Conservation (phyloP, 2,888 invertebrate species). For the Dolichomitus sp. region DNA sequence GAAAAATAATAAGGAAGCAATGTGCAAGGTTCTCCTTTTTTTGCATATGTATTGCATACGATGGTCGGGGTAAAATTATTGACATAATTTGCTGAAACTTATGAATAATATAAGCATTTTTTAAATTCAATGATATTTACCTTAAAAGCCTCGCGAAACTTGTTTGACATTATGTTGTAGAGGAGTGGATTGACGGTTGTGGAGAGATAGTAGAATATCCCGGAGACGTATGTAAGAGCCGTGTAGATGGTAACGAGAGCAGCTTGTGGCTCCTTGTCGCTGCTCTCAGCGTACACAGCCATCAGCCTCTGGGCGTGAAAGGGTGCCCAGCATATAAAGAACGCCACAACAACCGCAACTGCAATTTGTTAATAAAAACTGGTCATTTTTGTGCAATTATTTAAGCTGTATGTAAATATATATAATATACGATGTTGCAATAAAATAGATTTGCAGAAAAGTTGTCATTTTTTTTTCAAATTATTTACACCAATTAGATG, state of each 20-base stretch:
- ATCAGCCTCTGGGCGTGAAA: slow-evolving; percentile 96
- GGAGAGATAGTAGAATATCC: slow-evolving; percentile 90
- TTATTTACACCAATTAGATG: not conserved
- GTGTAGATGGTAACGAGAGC: slow-evolving; percentile 86
- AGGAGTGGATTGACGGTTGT: slow-evolving; percentile 91
- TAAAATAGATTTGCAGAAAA: not conserved
- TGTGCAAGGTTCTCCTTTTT: too few species aligned
- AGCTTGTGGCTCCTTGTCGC: slow-evolving; percentile 86
- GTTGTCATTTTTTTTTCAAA: not conserved
- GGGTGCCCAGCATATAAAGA: slow-evolving; percentile 95
- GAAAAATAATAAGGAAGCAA: too few species aligned
- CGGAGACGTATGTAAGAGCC: slow-evolving; percentile 89
- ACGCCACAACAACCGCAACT: slow-evolving; percentile 95
- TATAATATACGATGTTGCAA: not conserved
- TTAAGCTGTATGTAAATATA: not conserved
- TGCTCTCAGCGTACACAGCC: slow-evolving; percentile 91
- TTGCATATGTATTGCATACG: too few species aligned
- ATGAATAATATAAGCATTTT: not conserved
- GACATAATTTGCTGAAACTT: not conserved
- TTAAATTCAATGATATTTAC: slow-evolving; percentile 80
- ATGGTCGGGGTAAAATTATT: too few species aligned
- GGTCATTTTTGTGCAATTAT: too few species aligned
- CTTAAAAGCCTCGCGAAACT: slow-evolving; percentile 91
- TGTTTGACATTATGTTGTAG: slow-evolving; percentile 91
- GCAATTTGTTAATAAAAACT: slow-evolving; percentile 77